These are phyloP conservation scores for Aythya fuligula DNA, from an alignment of 2,797 vertebrate species.

Conservation along the genomic window DNA sequence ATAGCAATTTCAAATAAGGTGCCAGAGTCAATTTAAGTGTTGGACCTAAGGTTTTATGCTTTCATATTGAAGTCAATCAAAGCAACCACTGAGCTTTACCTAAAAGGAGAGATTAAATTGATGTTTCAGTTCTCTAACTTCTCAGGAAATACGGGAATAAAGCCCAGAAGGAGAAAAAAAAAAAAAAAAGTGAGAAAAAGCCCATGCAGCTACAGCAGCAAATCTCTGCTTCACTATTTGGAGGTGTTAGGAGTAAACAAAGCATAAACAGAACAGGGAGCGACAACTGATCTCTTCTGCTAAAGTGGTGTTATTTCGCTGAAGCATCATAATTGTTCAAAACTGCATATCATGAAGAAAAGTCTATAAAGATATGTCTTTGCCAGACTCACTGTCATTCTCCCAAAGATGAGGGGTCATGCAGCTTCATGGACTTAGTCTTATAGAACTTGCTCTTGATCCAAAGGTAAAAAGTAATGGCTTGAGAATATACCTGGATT, in stretches of 20 bases:
- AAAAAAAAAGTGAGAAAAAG: neutral
- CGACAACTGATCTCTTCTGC: neutral
- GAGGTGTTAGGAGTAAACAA: neutral
- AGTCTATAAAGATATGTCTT: neutral
- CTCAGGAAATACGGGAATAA: neutral
- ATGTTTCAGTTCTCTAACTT: neutral
- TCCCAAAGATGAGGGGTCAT: neutral
- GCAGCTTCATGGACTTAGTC: neutral
- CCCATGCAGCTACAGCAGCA: neutral
- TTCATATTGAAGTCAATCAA: neutral
- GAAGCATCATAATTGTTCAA: neutral
- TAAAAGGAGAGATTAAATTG: neutral
- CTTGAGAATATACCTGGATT: neutral
- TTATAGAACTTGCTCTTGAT: neutral
- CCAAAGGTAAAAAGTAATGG: neutral
- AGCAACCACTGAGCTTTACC: neutral
- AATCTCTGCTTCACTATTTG: neutral
- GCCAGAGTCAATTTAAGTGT: neutral
- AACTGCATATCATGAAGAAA: neutral
- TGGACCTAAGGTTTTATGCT: neutral
- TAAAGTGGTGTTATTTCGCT: neutral
- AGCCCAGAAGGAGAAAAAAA: rapidly evolving
- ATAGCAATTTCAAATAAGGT: neutral
- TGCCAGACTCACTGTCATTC: neutral
- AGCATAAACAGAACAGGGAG: neutral